Conservation (phyloP, 1,140 invertebrate genomes). For the Formica selysi region DNA sequence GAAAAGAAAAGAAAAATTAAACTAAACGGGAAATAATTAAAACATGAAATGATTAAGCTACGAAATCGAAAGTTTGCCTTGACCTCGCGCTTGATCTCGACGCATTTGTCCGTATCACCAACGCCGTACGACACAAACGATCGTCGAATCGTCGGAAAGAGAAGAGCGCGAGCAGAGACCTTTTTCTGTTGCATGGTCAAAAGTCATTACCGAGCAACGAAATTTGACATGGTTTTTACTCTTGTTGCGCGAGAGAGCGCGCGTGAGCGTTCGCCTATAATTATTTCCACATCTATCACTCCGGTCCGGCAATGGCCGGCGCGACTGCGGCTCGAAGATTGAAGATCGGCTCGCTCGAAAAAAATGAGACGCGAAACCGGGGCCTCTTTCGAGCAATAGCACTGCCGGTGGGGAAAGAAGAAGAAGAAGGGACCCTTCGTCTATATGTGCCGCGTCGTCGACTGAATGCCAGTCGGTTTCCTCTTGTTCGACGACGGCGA, state of each 20-base stretch:
- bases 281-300: constrained; percentile 87
- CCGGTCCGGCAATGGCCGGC: constrained; percentile 74
- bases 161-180: constrained; percentile 52
- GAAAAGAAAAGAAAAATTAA: too few relatives aligned
- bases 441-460: constrained; percentile 75
- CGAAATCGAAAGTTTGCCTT: constrained; percentile 39
- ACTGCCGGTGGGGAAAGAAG: constrained; percentile 65
- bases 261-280: constrained; percentile 84
- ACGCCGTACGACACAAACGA: constrained; percentile 46
- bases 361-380: constrained; percentile 79
- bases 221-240: constrained; percentile 86
- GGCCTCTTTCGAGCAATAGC: constrained; percentile 78
- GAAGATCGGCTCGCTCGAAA: constrained; percentile 80
- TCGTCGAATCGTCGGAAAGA: constrained; percentile 56
- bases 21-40: neutral
- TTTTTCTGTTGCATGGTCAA: constrained; percentile 81
- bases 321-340: constrained; percentile 80
- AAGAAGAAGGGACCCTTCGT: constrained; percentile 66
- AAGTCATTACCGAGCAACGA: constrained; percentile 83
- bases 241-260: constrained; percentile 81
- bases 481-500: constrained; percentile 75
- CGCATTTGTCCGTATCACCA: constrained; percentile 21
- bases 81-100: constrained; percentile 39
- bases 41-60: neutral
- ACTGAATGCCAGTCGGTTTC: constrained; percentile 76